Evolutionary conservation across 2,113 vertebrate genomes (phyloP).

Genomic region (Anser brachyrhynchus): DNA sequence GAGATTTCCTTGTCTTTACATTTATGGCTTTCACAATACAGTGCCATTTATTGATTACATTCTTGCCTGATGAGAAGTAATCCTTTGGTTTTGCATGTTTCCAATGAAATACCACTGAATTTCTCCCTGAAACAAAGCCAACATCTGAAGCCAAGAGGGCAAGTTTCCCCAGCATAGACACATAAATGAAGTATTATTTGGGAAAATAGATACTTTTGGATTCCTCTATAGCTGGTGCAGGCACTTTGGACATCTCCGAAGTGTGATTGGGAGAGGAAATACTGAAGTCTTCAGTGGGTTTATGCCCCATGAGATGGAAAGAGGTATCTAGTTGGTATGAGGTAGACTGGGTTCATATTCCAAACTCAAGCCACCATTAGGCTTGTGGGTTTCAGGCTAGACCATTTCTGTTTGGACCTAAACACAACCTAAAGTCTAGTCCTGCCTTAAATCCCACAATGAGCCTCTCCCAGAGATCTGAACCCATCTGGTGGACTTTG

Average conservation of each 20-base stretch:
- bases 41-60: background rate
- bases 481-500: background rate
- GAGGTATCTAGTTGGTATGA: background rate
- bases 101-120: background rate
- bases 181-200: background rate
- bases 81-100: background rate
- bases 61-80: background rate
- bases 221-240: background rate
- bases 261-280: background rate
- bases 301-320: background rate
- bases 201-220: background rate
- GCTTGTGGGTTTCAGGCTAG: background rate
- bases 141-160: background rate
- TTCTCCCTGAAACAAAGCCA: rapidly evolving
- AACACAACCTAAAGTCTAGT: background rate
- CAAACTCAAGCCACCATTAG: background rate
- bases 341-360: background rate
- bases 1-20: background rate
- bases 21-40: background rate
- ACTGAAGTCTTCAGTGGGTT: background rate
- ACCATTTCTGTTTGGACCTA: background rate
- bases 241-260: background rate
- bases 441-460: background rate
- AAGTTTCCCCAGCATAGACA: background rate
- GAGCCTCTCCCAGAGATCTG: background rate